These are phyloP conservation scores for Nematopogon swammerdamellus DNA, from an alignment of 2,888 invertebrate species.

Conservation along the genomic window DNA sequence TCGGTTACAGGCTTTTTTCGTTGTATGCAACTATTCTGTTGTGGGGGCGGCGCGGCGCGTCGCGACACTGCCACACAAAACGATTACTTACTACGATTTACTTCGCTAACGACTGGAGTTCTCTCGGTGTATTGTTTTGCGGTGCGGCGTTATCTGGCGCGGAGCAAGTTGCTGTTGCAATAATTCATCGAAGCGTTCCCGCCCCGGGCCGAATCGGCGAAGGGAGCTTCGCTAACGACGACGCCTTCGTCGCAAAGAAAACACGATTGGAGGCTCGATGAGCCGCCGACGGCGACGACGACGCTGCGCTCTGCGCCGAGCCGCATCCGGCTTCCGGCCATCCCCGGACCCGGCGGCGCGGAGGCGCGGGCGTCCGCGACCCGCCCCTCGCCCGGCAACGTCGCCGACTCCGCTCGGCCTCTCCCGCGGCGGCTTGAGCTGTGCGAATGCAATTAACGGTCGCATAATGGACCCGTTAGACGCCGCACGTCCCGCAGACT, in stretches of 20 bases:
- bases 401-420: neutral
- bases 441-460: slow-evolving; percentile 39
- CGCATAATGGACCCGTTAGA: slow-evolving; percentile 40
- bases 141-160: slow-evolving; percentile 49
- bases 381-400: no score
- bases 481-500: slow-evolving; percentile 37
- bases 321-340: no score
- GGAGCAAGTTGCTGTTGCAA: slow-evolving; percentile 50
- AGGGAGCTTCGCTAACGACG: neutral
- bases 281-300: no score
- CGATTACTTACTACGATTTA: no score
- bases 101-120: neutral
- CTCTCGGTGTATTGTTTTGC: slow-evolving; percentile 42
- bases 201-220: slow-evolving; percentile 27
- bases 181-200: slow-evolving; percentile 52
- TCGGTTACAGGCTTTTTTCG: no score
- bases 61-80: no score
- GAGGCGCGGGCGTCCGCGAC: no score
- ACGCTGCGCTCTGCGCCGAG: no score
- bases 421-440: neutral
- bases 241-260: neutral
- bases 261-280: neutral
- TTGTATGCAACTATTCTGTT: no score
- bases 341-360: no score
- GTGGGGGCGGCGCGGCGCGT: no score